phyloP scores from a whole-genome alignment of 2,888 invertebrate species.

The Plebejus argus region DNA sequence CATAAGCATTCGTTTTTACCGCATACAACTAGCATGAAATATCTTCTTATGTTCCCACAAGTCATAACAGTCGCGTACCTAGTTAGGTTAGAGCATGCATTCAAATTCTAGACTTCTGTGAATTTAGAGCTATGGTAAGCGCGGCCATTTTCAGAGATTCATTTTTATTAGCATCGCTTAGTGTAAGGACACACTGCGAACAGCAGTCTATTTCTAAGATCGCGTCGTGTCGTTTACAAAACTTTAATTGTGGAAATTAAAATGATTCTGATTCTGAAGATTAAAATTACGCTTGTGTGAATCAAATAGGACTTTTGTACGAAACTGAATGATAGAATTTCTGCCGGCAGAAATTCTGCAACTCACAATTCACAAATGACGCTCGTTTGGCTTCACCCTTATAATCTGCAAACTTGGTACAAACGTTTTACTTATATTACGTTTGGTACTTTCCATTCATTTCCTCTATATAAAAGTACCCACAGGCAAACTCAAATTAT shows the following conservation, averaged over 20 bases:
- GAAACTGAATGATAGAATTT: too few relatives aligned
- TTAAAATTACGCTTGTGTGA: too few relatives aligned
- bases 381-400: too few relatives aligned
- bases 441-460: too few relatives aligned
- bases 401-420: too few relatives aligned
- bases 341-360: too few relatives aligned
- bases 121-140: conserved; percentile 29
- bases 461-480: neutral
- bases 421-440: too few relatives aligned
- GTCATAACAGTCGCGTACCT: conserved; percentile 11
- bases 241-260: too few relatives aligned
- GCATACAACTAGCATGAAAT: neutral
- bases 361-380: too few relatives aligned
- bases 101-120: conserved; percentile 28
- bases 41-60: conserved; percentile 21
- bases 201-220: neutral
- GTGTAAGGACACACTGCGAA: neutral
- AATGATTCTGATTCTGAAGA: too few relatives aligned
- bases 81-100: conserved; percentile 19
- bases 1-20: neutral
- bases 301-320: too few relatives aligned
- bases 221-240: too few relatives aligned
- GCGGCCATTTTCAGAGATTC: conserved; percentile 29
- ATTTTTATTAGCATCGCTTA: conserved; percentile 15
- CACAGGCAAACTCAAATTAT: neutral